Base-by-base conservation (phyloP, 2,797 vertebrate species). In the Gobionotothen gibberifrons region DNA sequence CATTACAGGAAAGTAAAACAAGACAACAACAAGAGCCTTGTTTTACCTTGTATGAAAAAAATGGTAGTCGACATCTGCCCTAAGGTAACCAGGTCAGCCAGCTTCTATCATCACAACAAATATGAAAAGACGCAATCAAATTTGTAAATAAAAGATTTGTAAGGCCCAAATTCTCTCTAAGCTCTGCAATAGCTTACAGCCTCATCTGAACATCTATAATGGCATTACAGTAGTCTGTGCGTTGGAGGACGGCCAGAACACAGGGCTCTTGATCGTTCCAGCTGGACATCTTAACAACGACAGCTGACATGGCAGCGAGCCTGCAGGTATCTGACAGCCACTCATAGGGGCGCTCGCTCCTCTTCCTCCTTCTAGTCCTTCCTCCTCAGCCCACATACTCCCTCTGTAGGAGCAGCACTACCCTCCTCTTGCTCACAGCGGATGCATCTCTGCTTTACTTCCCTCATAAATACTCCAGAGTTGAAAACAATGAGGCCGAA, bases 391-490 rank as follows among this genome's bases (percentile, higher is more conserved):
- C 59, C 2, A 10, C 55, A 5, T 39, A 60, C 67, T 67, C 68
- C 77, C 73, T 62, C 67, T 9, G 3, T 47, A 55, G 68, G 44
- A 78, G 64, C 77, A 46, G 72, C 51, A 3, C 32, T 59, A 77
- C 53, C 78, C 70, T 80, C 49, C 51, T 81, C 72, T 52, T 22
- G 60, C 79, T 75, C 81, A 85, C 83, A 68, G 68, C 19, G 11
- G 54, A 70, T 58, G 84, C 83, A 72, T 74, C 72, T 53, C 60
- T 66, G 77, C 70, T 89, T 89, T 82, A 89, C 64, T 69, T 79
- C 52, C 29, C 71, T 82, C 79, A 61, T 89, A 89, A 92, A 91
- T 85, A 81, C 76, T 69, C 74, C 29, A 17, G 51, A 76, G 79
- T 69, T 74, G 73, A 85, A 87, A 89, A 87, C 81, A 86, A 88